Conservation (phyloP, 2,797 vertebrate genomes). For the Cyprinella venusta region DNA sequence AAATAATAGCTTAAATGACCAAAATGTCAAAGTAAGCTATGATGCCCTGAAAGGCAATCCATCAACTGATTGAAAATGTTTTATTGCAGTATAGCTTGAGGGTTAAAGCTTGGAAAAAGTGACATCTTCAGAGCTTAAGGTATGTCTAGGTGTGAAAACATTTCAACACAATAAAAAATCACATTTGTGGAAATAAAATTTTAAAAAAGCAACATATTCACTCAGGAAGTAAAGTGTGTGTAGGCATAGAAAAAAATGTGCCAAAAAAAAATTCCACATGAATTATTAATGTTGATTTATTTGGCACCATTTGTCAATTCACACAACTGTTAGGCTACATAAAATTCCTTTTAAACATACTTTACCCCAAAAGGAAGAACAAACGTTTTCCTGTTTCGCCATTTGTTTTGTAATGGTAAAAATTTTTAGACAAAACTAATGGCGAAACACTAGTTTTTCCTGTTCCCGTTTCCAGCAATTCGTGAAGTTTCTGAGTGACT, state of each 20-base stretch:
- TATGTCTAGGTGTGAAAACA: background rate
- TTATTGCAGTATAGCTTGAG: background rate
- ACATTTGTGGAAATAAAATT: background rate
- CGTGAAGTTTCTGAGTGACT: background rate
- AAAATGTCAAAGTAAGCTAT: background rate
- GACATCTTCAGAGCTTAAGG: background rate
- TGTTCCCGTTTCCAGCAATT: constrained; percentile 7
- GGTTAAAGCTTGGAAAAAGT: background rate
- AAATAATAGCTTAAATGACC: background rate
- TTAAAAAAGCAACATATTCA: background rate
- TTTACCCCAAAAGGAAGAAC: background rate
- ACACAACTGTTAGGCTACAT: background rate
- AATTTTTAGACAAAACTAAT: background rate
- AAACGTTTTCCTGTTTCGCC: background rate
- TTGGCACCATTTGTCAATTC: background rate
- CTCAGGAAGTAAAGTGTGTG: background rate
- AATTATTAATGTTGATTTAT: background rate
- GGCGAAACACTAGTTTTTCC: background rate
- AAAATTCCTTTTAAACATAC: background rate
- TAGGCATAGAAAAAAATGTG: background rate
- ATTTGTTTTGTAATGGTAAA: background rate
- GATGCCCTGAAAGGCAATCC: background rate
- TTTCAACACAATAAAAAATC: background rate
- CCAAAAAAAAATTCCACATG: no score
- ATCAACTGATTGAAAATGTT: background rate